Base-by-base conservation (phyloP, 1,140 invertebrate genomes). In the Drosophila littoralis region DNA sequence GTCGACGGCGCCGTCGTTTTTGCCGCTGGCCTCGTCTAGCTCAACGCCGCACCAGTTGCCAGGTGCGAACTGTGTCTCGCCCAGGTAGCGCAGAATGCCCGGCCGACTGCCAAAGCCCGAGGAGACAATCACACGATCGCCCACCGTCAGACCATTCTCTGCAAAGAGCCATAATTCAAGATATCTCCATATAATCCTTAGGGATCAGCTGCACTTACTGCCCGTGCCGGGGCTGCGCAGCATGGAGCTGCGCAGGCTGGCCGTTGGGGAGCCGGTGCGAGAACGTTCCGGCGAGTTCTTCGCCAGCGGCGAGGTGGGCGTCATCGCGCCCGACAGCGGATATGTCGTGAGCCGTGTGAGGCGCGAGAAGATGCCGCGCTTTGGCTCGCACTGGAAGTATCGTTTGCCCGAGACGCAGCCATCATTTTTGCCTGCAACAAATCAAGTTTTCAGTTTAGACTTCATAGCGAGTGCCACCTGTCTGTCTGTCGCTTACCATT, bases 31-130 rank as follows among this genome's bases (percentile, higher is more conserved):
- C 67, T 98, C 98, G 91, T 99, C 98, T 70, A 99, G 93, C 93
- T 99, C 98, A 22, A 99, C 96, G 12, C 98, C 98, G 67, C 97
- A 98, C 98, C 98, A 99, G 79, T 97, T 95, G 13, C 98, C 98
- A 17, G 95, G 91, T 8, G 98, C 97, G 93, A 99, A 99, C 70
- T 98, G 96, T 42, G 98, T 97, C 17, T 93, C 93, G 12, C 98
- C 98, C 58, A 98, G 93, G 91, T 95, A 99, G 64, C 96, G 94
- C 15, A 99, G 93, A 33, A 96, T 95, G 65, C 98, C 98, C 36
- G 96, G 95, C 93, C 99, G 99, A 78, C 96, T 97, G 74, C 97
- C 97, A 79, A 96, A 95, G 65, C 94, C 94, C 61, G 94, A 94
- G 22, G 96, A 96, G 9, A 99, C 97, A 72, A 99, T 97, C 13